Percentiles rank a stretch among this genome's conserved stretches.
phyloP scores from a whole-genome alignment of 2,888 invertebrate species.

The Acholoe squamosa region DNA sequence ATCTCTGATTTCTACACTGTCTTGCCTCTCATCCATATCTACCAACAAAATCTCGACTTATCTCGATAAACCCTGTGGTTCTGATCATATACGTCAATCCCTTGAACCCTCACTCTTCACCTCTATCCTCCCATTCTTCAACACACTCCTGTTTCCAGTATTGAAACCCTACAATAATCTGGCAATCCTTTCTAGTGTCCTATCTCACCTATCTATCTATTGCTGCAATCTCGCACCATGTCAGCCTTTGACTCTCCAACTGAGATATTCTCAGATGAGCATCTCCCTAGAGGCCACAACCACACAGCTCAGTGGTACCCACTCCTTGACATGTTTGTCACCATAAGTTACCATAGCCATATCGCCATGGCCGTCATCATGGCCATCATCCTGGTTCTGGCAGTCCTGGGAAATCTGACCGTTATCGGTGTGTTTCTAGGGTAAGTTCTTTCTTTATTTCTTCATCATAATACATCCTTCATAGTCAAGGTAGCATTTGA shows the following conservation, averaged over 20 bases:
- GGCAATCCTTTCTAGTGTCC: not conserved
- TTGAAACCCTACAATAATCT: too few species aligned
- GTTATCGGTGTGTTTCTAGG: not conserved
- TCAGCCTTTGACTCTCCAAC: not conserved
- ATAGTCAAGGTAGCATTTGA: too few species aligned
- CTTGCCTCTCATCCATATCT: too few species aligned
- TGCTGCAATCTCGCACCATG: not conserved
- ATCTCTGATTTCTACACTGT: too few species aligned
- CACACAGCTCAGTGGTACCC: conserved; percentile 6
- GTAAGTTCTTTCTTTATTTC: too few species aligned
- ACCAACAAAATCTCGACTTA: too few species aligned
- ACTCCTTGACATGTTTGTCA: not conserved
- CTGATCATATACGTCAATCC: too few species aligned
- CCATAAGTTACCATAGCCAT: not conserved
- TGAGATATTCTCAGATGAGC: not conserved
- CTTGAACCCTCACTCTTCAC: not conserved
- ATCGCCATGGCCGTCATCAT: conserved; percentile 41
- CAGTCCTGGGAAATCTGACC: not conserved
- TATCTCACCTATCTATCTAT: not conserved
- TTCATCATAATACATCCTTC: too few species aligned
- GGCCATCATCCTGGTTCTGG: not conserved
- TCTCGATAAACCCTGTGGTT: too few species aligned
- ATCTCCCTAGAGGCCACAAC: not conserved
- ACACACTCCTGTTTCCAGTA: too few species aligned
- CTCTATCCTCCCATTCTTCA: not conserved